Conservation (phyloP, 2,113 vertebrate species). For the Pelmatolapia mariae region DNA sequence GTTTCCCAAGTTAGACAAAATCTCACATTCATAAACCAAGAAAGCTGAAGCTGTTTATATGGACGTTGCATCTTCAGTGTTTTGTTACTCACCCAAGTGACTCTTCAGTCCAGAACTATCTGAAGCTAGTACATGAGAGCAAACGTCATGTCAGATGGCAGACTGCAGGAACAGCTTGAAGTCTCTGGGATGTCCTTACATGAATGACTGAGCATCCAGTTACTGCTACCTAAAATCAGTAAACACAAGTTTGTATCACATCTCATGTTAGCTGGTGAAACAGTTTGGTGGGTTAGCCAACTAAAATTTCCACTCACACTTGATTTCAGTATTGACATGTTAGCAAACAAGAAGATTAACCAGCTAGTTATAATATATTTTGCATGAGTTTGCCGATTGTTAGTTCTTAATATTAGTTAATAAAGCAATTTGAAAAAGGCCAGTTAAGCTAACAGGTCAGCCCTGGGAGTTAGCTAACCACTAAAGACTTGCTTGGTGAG, state of each 20-base stretch:
- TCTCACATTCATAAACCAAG: not conserved
- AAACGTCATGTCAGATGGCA: not conserved
- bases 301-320: not conserved
- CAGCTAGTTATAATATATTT: not conserved
- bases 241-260: not conserved
- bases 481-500: not conserved
- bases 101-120: not conserved
- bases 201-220: not conserved
- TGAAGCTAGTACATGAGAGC: not conserved
- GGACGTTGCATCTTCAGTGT: not conserved
- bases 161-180: not conserved
- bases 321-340: not conserved
- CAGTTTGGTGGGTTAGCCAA: not conserved
- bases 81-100: not conserved
- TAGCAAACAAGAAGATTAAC: not conserved
- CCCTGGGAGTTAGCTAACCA: not conserved
- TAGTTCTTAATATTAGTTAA: not conserved
- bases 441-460: not conserved
- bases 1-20: not conserved
- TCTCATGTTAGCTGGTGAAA: not conserved
- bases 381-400: fast-evolving
- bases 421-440: not conserved
- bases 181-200: not conserved
- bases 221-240: not conserved
- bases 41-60: not conserved